Evolutionary conservation across 2,113 vertebrate species (phyloP).

Genomic region (Tricholaema leucomelas): DNA sequence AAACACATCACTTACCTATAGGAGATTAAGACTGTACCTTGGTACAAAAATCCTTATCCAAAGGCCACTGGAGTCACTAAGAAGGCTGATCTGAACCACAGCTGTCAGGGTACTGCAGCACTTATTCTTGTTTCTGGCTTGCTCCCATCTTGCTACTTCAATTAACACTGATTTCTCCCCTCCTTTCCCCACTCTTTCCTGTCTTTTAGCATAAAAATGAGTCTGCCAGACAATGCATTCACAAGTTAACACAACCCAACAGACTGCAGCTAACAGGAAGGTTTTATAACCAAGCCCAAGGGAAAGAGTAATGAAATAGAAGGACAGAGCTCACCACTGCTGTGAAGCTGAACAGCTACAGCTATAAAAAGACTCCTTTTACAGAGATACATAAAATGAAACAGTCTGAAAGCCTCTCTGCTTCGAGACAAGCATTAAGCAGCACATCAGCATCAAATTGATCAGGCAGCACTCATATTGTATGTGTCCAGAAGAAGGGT

Average conservation of each 20-base stretch:
- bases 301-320: constrained; percentile 14
- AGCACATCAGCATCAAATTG: neutral
- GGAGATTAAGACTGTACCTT: neutral
- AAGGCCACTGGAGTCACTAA: neutral
- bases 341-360: constrained; percentile 6
- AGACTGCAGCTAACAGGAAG: neutral
- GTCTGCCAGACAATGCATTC: constrained; percentile 51
- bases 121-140: neutral
- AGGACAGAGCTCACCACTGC: neutral
- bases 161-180: neutral
- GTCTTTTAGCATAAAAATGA: neutral
- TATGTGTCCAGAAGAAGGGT: neutral
- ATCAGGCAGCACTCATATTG: neutral
- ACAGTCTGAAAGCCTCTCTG: constrained; percentile 30
- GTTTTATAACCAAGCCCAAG: constrained; percentile 30
- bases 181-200: neutral
- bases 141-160: neutral
- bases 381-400: constrained; percentile 6
- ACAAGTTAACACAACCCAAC: constrained; percentile 18
- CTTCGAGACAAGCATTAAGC: neutral
- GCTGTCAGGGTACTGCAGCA: neutral
- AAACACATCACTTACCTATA: neutral
- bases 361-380: constrained; percentile 62
- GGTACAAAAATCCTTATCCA: neutral
- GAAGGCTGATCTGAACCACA: neutral